Base-by-base conservation (phyloP, 2,113 vertebrate species). In the Acrocephalus kingi region DNA sequence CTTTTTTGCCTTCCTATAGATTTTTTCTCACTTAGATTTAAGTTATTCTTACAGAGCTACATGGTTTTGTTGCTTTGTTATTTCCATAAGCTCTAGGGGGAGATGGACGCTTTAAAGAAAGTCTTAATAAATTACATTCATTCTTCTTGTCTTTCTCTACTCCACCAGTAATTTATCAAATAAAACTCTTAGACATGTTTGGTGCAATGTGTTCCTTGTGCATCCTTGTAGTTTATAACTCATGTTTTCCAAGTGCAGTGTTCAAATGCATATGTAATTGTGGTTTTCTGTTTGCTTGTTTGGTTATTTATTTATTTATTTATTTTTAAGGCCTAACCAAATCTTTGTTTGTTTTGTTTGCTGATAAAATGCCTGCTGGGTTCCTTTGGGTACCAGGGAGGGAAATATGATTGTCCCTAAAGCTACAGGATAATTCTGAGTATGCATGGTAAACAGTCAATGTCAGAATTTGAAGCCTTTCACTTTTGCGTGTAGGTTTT, bases 71-170 rank as follows among this genome's bases (percentile, higher is more conserved):
- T 91, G 23, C 52, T 84, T 77, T 85, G 21, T 54, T 95, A 58
- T 75, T 94, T 89, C 71, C 51, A 9, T 84, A 87, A 89, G 20
- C 41, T 85, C 25, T 25, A 66, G 62, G 21, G 68, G 49, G 58
- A 87, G 54, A n/a, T 28, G 73, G 46, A 14, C 0, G 0, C 78
- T 76, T 91, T 84, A 66, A 87, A 87, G 48, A 63, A 73, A 28
- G n/a, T 90, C 68, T 89, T 93, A 87, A 92, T 85, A 84, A 86
- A 92, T 89, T 89, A 76, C 21, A 9, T 89, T 95, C 13, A 24
- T 90, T 81, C 37, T 93, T 85, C 58, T 66, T 88, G 62, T 88
- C 54, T 73, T 90, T 85, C 30, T 85, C 41, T 58, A 54, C 78
- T 56, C 31, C 23, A 41, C 54, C 17, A 52, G 63, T 88, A 92